Percentiles rank a stretch among this genome's conserved stretches.
These are phyloP conservation scores for Petrolisthes cinctipes DNA, from an alignment of 2,888 invertebrate species.

Conservation along the genomic window DNA sequence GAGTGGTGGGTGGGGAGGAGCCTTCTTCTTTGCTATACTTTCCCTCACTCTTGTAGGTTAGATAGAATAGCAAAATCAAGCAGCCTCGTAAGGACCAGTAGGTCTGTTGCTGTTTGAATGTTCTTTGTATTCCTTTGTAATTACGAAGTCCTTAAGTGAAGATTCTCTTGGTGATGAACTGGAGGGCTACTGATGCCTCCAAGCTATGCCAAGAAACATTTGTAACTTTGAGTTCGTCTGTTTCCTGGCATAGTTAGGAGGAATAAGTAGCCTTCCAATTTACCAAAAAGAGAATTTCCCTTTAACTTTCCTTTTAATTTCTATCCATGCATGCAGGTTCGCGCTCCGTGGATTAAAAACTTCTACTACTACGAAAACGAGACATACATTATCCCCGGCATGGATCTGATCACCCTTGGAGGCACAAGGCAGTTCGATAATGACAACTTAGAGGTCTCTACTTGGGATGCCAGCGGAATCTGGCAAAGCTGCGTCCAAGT, in stretches of 20 bases:
- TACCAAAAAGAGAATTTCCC: not conserved
- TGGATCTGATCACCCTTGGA: constrained; percentile 83
- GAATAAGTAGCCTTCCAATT: no score
- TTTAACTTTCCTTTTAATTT: constrained; percentile 6
- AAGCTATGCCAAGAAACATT: not conserved
- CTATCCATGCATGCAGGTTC: constrained; percentile 67
- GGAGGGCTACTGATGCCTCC: no score
- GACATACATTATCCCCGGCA: constrained; percentile 83
- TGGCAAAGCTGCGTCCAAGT: constrained; percentile 82
- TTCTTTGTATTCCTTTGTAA: no score
- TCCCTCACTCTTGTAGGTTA: no score
- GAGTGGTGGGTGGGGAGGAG: no score
- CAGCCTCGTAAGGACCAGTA: no score
- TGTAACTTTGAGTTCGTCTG: not conserved
- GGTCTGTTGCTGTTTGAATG: no score
- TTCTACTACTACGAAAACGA: constrained; percentile 89
- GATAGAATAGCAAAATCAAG: no score
- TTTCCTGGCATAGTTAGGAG: no score
- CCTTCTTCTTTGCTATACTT: no score
- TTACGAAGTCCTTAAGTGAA: not conserved
- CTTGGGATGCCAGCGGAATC: constrained; percentile 82
- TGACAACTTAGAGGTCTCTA: constrained; percentile 77
- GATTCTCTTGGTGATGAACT: not conserved
- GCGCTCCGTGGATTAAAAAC: constrained; percentile 65
- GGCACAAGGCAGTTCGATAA: constrained; percentile 88